Base-by-base conservation (phyloP, 2,888 invertebrate genomes). In the Melangyna quadrimaculata region DNA sequence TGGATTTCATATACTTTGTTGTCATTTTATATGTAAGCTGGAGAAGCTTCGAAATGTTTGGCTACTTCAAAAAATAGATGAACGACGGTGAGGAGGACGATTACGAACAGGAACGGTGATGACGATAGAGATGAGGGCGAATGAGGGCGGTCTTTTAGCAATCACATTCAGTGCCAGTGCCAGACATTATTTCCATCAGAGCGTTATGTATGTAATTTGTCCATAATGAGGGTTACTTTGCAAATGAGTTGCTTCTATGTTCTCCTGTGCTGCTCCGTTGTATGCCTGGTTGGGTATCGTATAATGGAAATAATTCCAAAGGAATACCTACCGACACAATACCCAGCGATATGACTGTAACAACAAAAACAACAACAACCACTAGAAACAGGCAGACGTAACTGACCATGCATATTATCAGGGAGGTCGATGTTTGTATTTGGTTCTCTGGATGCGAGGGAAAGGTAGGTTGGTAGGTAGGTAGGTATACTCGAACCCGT, bases 401-500 rank as follows among this genome's bases (percentile, higher is more conserved):
- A 80, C 80, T 80, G 80, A 80, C 80, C 80, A 74, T 74, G 74
- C 80, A 74, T 80, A 63, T 74, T 74, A 51, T 48, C 69, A 22
- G 29, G 53, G 59, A 51, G 55, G 67, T 37, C 53, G 43, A 55
- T 65, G 19, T 65, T 65, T 45, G 59, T 24, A 40, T 17, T 10
- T 40, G 5, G 37, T 37, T 59, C 35, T 59, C 29, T 29, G 14
- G 7, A 45, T 32, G 32, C 17, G 22, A 35, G 24, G 4, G 27
- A 40, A 27, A n/a, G 40, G 27, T 43, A 45, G 29, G 27, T 27
- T n/a, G n/a, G n/a, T n/a, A n/a, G n/a, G n/a, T 40, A n/a, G 40
- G 27, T 43, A 45, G 29, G 27, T 27, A 43, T 14, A 10, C 7
- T 1, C n/a, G n/a, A n/a, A n/a, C n/a, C n/a, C n/a, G n/a, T n/a